These are phyloP conservation scores for Lacerta agilis DNA, from an alignment of 2,797 vertebrate species.

Conservation along the genomic window DNA sequence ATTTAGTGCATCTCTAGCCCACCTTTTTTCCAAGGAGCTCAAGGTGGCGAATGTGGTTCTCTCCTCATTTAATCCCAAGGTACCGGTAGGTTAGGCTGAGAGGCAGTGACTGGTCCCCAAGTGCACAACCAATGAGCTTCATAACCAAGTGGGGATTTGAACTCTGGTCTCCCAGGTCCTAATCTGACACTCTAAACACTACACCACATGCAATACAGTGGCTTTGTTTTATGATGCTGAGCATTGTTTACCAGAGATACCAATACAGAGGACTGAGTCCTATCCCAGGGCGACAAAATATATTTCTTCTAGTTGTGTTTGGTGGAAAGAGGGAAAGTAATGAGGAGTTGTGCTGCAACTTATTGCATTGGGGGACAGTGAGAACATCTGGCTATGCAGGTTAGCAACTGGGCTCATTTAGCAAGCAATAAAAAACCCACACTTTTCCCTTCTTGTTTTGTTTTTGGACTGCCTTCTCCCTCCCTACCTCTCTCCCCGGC, in stretches of 20 bases:
- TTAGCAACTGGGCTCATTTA: constrained; percentile 44
- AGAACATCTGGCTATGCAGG: constrained; percentile 30
- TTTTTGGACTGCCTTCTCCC: background rate
- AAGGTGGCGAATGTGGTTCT: too few species aligned
- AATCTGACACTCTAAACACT: too few species aligned
- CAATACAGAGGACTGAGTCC: background rate
- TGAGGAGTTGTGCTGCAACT: background rate
- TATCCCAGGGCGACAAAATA: background rate
- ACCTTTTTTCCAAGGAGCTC: too few species aligned
- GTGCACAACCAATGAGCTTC: too few species aligned
- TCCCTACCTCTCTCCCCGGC: background rate
- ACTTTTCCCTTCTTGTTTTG: constrained; percentile 50
- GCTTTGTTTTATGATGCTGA: background rate
- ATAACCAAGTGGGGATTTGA: too few species aligned
- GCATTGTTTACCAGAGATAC: background rate
- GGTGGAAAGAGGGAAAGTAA: background rate
- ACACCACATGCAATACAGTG: background rate
- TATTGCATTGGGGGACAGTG: constrained; percentile 12
- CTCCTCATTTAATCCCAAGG: too few species aligned
- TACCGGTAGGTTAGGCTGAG: too few species aligned
- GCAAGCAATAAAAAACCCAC: constrained; percentile 56
- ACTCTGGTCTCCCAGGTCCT: too few species aligned
- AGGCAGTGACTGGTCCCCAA: too few species aligned
- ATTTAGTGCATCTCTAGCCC: too few species aligned
- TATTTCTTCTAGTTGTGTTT: background rate